A percentile compares a stretch with the other conserved stretches of the same genome.
phyloP scores from a whole-genome alignment of 2,888 invertebrate species.

The Netelia virgata region DNA sequence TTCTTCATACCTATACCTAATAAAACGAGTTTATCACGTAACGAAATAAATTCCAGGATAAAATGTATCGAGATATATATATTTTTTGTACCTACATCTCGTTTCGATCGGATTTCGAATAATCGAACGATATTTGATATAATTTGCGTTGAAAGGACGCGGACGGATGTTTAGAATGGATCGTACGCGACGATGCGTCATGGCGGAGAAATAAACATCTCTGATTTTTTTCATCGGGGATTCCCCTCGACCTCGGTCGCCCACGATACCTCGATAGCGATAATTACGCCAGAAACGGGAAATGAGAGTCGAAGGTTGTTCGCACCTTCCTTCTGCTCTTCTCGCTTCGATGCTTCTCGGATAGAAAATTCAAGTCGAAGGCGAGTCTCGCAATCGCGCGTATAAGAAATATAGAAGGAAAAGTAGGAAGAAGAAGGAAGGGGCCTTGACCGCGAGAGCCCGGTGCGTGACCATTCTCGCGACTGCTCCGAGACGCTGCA shows the following conservation, averaged over 20 bases:
- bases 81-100: background rate
- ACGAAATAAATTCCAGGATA: background rate
- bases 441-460: slow-evolving; percentile 75
- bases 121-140: background rate
- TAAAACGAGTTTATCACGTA: background rate
- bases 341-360: background rate
- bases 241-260: slow-evolving; percentile 10
- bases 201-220: slow-evolving; percentile 31
- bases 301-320: slow-evolving; percentile 36
- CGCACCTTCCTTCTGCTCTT: slow-evolving; percentile 2
- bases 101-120: too few species aligned
- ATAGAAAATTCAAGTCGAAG: background rate
- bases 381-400: slow-evolving; percentile 1
- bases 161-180: background rate
- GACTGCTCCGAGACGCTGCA: slow-evolving; percentile 66
- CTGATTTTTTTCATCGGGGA: slow-evolving; percentile 32
- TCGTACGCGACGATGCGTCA: too few species aligned
- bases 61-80: background rate
- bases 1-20: background rate
- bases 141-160: slow-evolving; percentile 6
- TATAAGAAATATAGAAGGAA: slow-evolving; percentile 48
- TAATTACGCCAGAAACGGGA: slow-evolving; percentile 42
- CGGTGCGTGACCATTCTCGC: slow-evolving; percentile 76
- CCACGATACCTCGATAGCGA: background rate
- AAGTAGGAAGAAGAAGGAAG: slow-evolving; percentile 71